Evolutionary conservation across 1,140 invertebrate genomes (phyloP).

Genomic region (Drosophila serrata): DNA sequence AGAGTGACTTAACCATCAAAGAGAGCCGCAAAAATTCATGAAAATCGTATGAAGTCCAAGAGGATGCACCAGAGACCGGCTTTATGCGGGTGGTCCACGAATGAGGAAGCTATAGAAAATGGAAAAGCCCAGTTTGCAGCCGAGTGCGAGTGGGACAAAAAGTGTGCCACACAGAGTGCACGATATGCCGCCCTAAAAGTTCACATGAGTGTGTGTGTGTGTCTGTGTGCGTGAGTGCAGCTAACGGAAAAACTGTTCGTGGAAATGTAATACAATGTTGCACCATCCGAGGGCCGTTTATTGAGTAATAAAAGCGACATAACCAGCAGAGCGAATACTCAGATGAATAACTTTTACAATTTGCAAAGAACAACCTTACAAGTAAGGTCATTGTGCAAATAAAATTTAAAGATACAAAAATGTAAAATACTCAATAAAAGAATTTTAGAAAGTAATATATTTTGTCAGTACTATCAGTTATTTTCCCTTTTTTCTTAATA

Average conservation of each 20-base stretch:
- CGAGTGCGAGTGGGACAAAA: conserved; percentile 26
- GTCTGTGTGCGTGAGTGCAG: conserved; percentile 24
- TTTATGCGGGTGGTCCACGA: conserved; percentile 51
- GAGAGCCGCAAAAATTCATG: conserved; percentile 9
- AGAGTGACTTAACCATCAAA: conserved; percentile 8
- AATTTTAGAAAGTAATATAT: not conserved
- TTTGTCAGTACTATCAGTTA: not conserved
- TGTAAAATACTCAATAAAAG: not conserved
- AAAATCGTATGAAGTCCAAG: conserved; percentile 31
- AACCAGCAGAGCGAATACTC: not conserved
- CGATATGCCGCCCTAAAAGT: conserved; percentile 31
- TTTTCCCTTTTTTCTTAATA: not conserved
- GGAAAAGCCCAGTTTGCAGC: conserved; percentile 1
- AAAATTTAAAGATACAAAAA: too few relatives aligned
- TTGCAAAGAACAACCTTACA: too few relatives aligned
- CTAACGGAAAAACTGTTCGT: conserved; percentile 32
- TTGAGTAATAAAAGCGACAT: conserved; percentile 13
- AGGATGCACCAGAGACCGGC: conserved; percentile 24
- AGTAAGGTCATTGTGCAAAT: too few relatives aligned
- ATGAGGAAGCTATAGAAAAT: conserved; percentile 21
- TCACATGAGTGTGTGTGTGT: conserved; percentile 17
- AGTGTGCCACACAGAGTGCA: conserved; percentile 41
- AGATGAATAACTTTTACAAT: not conserved
- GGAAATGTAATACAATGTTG: conserved; percentile 52
- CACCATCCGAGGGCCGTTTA: conserved; percentile 33